These are phyloP conservation scores for Nematostella vectensis DNA, from an alignment of 92 coral and sea anemone genomes.

Conservation along the genomic window DNA sequence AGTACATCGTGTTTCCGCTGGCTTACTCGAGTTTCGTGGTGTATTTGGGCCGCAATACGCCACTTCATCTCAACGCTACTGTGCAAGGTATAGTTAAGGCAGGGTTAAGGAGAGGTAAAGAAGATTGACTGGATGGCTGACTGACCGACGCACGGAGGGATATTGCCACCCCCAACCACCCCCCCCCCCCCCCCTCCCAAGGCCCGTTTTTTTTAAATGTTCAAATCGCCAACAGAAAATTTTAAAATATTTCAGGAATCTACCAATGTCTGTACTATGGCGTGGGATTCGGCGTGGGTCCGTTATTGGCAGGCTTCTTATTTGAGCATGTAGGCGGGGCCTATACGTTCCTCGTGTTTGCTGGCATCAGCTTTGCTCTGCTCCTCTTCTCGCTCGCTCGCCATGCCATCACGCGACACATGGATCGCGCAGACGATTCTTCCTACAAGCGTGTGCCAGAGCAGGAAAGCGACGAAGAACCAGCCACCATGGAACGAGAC, in stretches of 20 bases:
- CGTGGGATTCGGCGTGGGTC: conserved; percentile 33
- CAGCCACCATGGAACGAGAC: conserved; percentile 2
- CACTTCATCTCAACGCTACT: conserved; percentile 24
- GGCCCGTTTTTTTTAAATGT: too few relatives aligned
- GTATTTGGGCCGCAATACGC: conserved; percentile 20
- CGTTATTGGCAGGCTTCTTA: conserved; percentile 30
- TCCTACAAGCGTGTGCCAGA: conserved; percentile 13
- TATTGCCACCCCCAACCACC: too few relatives aligned
- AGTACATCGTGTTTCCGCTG: conserved; percentile 31
- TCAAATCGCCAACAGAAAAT: too few relatives aligned
- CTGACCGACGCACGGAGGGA: too few relatives aligned
- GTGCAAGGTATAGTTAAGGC: conserved; percentile 26
- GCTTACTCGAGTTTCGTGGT: conserved; percentile 34
- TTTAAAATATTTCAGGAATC: conserved; percentile 17
- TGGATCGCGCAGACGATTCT: conserved; percentile 9
- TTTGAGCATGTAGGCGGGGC: conserved; percentile 36
- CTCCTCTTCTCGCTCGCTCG: conserved; percentile 18
- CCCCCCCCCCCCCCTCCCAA: too few relatives aligned
- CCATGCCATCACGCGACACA: conserved; percentile 18
- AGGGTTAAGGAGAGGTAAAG: too few relatives aligned
- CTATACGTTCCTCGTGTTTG: conserved; percentile 30
- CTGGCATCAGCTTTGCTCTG: conserved; percentile 26
- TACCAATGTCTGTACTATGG: conserved; percentile 38
- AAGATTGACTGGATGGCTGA: too few relatives aligned
- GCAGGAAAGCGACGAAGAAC: conserved; percentile 10